phyloP scores from a whole-genome alignment of 2,113 vertebrate genomes.

The Cyprinodon brontotheroides region DNA sequence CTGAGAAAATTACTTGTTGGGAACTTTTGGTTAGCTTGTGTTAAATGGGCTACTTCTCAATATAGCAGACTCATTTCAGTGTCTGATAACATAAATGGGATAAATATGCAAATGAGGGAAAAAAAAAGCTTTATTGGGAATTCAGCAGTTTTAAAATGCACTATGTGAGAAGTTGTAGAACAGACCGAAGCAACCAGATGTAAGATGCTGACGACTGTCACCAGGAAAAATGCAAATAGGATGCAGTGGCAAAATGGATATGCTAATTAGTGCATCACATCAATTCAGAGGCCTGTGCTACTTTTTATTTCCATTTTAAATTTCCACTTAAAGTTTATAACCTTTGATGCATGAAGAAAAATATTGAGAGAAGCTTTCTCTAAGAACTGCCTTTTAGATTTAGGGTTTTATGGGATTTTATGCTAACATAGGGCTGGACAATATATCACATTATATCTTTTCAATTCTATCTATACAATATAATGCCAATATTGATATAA shows the following conservation, averaged over 20 bases:
- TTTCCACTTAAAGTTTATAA: too few species aligned
- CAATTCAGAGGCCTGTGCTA: neutral
- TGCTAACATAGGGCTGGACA: too few species aligned
- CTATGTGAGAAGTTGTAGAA: neutral
- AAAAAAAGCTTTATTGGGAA: neutral
- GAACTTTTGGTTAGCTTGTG: neutral
- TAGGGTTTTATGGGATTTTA: neutral
- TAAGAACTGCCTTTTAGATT: neutral
- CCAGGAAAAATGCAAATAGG: slow-evolving; percentile 9
- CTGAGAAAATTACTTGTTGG: neutral
- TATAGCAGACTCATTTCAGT: neutral
- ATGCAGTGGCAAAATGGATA: neutral
- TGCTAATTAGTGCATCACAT: neutral
- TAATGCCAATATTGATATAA: too few species aligned
- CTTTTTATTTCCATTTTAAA: neutral
- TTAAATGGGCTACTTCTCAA: slow-evolving; percentile 1
- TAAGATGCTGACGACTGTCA: slow-evolving; percentile 2
- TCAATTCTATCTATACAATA: too few species aligned
- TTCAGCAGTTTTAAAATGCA: slow-evolving; percentile 1
- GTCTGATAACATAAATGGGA: neutral
- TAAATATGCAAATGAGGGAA: neutral
- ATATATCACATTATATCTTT: too few species aligned
- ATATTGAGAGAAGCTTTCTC: neutral
- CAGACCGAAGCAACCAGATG: neutral
- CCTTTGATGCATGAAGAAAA: too few species aligned